Base-by-base conservation (phyloP, 92 coral and sea anemone species). In the Scolanthus callimorphus region DNA sequence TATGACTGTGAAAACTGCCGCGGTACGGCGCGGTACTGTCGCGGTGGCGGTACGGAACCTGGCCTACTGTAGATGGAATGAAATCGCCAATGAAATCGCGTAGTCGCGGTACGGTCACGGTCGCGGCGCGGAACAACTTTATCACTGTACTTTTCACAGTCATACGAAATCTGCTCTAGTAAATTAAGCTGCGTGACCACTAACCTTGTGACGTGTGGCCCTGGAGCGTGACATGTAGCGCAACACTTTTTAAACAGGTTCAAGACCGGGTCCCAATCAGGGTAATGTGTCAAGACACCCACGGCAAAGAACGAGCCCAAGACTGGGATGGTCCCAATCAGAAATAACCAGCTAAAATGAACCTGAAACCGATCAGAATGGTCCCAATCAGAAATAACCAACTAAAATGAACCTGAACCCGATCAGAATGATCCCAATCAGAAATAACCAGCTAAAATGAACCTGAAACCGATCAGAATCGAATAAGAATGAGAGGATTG, bases 181-280 rank as follows among this genome's bases (percentile, higher is more conserved):
- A n/a, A n/a, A n/a, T n/a, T n/a, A n/a, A n/a, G n/a, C n/a, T n/a
- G n/a, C n/a, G n/a, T 6, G 52, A 46, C 4, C 4, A 19, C 52
- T 4, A 28, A 68, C 74, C 74, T 56, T n/a, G 56, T 20, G 46
- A 27, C 43, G 15, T 3, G 63, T 68, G 43, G 19, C 6, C 20
- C 39, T 29, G 44, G 51, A 48, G 28, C 3, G 57, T 20, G 39
- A 26, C 69, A 29, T 0, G 48, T 13, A 17, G 57, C 45, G 21
- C 21, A 15, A 29, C 61, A 49, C 55, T 78, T 78, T 66, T 53
- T 71, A 1, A 87, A n/a, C 21, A 68, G 72, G 25, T 49, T 46
- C 80, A 72, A 65, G 1, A 86, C 84, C 30, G 98, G 98, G 65
- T 92, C 98, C 98, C 96, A 92, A 67, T 84, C 84, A 11, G 88